These are phyloP conservation scores for Dicyrtoma fusca DNA, from an alignment of 2,888 invertebrate species.

Conservation along the genomic window DNA sequence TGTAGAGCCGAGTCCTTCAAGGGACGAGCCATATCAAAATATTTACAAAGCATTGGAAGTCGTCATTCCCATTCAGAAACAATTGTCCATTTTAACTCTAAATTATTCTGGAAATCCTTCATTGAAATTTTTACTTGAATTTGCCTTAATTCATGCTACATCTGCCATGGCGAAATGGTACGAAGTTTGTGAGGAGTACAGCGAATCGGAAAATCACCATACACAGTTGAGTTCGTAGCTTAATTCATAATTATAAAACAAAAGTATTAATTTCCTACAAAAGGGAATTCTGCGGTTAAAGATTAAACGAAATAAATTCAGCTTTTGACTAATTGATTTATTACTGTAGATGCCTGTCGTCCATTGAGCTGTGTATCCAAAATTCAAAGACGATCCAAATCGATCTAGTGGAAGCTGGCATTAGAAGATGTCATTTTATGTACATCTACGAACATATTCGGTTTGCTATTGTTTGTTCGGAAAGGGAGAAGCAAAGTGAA, in stretches of 20 bases:
- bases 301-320: too few species aligned
- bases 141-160: conserved; percentile 49
- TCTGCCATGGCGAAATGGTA: conserved; percentile 54
- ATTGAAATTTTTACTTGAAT: conserved; percentile 43
- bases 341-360: conserved; percentile 47
- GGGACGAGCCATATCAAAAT: conserved; percentile 49
- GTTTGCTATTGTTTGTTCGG: conserved; percentile 54
- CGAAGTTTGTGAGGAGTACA: conserved; percentile 51
- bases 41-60: conserved; percentile 47
- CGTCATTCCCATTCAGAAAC: conserved; percentile 12
- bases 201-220: conserved; percentile 47
- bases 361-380: conserved; percentile 42
- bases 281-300: too few species aligned
- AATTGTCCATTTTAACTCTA: conserved; percentile 24
- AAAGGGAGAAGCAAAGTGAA: conserved; percentile 52
- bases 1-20: conserved; percentile 12
- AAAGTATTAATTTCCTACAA: too few species aligned
- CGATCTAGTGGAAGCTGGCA: conserved; percentile 39
- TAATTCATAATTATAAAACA: too few species aligned
- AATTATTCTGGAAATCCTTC: conserved; percentile 33
- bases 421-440: conserved; percentile 45
- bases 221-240: conserved; percentile 40
- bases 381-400: conserved; percentile 15
- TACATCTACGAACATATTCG: conserved; percentile 53
- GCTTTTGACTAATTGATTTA: too few species aligned